These are phyloP conservation scores for Adrianichthys oophorus DNA, from an alignment of 2,797 vertebrate genomes.

Conservation along the genomic window DNA sequence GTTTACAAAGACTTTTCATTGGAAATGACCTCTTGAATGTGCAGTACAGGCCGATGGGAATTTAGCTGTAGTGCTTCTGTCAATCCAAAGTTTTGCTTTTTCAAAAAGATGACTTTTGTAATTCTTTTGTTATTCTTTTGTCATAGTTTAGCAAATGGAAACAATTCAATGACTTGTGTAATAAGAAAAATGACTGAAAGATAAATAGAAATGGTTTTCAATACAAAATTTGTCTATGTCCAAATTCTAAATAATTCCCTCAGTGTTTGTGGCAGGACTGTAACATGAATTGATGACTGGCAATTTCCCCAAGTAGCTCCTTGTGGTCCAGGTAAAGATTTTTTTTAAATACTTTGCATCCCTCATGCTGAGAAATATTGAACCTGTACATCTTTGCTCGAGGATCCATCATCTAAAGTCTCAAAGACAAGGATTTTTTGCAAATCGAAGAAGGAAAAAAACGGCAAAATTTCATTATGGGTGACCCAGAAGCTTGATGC, in stretches of 20 bases:
- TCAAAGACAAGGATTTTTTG: slow-evolving; percentile 20
- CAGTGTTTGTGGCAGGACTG: slow-evolving; percentile 37
- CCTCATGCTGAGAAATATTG: slow-evolving; percentile 53
- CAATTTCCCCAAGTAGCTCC: slow-evolving; percentile 37
- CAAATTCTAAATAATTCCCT: slow-evolving; percentile 39
- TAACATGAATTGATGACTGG: slow-evolving; percentile 60
- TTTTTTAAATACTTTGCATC: slow-evolving; percentile 46
- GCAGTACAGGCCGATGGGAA: no score
- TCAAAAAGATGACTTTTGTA: not conserved
- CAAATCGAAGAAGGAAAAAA: slow-evolving; percentile 8
- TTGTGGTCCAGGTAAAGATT: slow-evolving; percentile 45
- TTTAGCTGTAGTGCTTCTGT: not conserved
- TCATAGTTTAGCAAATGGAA: not conserved
- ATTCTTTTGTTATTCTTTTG: no score
- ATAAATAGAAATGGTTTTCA: slow-evolving; percentile 34
- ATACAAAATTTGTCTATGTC: slow-evolving; percentile 35
- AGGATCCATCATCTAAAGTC: slow-evolving; percentile 29
- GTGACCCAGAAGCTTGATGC: not conserved
- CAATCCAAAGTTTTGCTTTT: not conserved
- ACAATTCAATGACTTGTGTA: slow-evolving; percentile 15
- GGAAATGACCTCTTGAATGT: no score
- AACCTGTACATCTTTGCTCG: slow-evolving; percentile 50
- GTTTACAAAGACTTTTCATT: no score
- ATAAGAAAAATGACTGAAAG: slow-evolving; percentile 23
- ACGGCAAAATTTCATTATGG: not conserved